Evolutionary conservation across 2,113 vertebrate genomes (phyloP).

Genomic region (Vanacampus margaritifer): DNA sequence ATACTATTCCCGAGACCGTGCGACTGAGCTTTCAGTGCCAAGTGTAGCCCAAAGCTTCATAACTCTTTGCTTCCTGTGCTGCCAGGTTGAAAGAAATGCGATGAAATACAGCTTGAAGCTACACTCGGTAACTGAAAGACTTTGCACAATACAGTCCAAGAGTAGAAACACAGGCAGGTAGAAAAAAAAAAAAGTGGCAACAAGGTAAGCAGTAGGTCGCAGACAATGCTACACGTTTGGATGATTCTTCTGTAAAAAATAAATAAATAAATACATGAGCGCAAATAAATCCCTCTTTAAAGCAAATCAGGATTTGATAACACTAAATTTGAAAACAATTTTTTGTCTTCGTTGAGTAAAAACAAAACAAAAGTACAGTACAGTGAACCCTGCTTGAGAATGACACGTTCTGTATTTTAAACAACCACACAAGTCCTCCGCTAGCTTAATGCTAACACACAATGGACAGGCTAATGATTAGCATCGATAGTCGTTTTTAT

Average conservation of each 20-base stretch:
- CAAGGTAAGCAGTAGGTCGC: constrained; percentile 47
- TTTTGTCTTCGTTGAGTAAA: too few species aligned
- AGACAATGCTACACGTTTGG: constrained; percentile 40
- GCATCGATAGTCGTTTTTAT: background rate
- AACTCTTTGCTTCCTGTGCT: constrained; percentile 34
- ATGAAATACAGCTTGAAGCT: constrained; percentile 29
- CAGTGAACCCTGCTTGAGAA: too few species aligned
- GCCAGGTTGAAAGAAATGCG: constrained; percentile 35
- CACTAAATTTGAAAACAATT: background rate
- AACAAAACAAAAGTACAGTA: too few species aligned
- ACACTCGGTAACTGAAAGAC: constrained; percentile 56
- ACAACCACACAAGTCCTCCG: too few species aligned
- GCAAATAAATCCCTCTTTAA: constrained; percentile 66
- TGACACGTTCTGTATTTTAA: too few species aligned
- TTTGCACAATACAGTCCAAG: constrained; percentile 21
- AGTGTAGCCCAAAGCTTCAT: constrained; percentile 56
- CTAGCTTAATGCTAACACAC: background rate
- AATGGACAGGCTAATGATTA: background rate
- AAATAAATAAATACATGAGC: constrained; percentile 25
- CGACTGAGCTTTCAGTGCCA: constrained; percentile 60
- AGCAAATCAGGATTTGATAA: constrained; percentile 41
- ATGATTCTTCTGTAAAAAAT: constrained; percentile 39
- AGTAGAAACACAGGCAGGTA: constrained; percentile 47
- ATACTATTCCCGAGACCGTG: constrained; percentile 54
- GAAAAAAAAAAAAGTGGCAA: constrained; percentile 38